Evolutionary conservation across 2,888 invertebrate species (phyloP).

Genomic region (Dasysyrphus albostriatus): DNA sequence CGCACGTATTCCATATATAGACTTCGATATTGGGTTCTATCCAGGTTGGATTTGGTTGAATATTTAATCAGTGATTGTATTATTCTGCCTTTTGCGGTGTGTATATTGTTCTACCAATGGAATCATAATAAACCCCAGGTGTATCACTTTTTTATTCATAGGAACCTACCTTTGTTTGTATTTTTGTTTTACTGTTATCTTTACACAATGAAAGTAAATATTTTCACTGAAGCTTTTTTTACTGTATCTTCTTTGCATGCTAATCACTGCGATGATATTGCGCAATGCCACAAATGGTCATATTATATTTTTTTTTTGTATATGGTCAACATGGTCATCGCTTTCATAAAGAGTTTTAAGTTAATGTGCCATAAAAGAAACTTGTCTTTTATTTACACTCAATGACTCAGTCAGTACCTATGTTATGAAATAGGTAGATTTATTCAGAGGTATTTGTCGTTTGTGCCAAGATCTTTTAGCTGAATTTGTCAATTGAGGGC

Average conservation of each 20-base stretch:
- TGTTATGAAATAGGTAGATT: conserved; percentile 9
- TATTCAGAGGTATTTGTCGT: not conserved
- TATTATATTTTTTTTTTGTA: not conserved
- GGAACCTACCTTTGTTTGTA: not conserved
- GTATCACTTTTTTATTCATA: not conserved
- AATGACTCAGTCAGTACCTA: conserved; percentile 27
- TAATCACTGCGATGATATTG: conserved; percentile 46
- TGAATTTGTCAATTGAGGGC: not conserved
- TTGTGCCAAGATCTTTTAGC: not conserved
- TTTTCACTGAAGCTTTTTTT: conserved; percentile 46
- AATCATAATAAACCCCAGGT: conserved; percentile 42
- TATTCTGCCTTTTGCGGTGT: conserved; percentile 31
- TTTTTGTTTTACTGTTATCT: conserved; percentile 53
- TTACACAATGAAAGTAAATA: conserved; percentile 42
- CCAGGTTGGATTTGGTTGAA: conserved; percentile 40
- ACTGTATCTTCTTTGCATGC: conserved; percentile 50
- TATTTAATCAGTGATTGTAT: conserved; percentile 62
- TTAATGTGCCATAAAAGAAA: conserved; percentile 5
- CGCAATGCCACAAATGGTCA: conserved; percentile 62
- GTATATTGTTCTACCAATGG: conserved; percentile 52
- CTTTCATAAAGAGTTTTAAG: conserved; percentile 51
- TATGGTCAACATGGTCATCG: conserved; percentile 38
- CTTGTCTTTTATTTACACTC: not conserved
- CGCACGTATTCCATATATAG: conserved; percentile 14
- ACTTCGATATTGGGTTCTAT: not conserved